Base-by-base conservation (phyloP, 2,888 invertebrate genomes). In the Cephus rjabovi region DNA sequence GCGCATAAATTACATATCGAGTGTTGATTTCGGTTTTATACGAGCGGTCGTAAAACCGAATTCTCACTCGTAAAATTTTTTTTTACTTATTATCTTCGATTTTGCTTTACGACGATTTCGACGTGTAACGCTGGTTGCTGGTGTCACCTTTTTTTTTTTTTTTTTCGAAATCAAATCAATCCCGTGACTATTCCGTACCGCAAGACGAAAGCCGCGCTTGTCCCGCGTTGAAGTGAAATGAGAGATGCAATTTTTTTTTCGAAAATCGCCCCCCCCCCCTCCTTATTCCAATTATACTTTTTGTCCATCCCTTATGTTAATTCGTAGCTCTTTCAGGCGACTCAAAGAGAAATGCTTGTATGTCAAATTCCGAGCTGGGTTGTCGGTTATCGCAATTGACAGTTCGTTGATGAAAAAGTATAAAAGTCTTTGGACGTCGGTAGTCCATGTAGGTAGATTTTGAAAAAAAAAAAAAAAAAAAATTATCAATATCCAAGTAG, bases 1-100 rank as follows among this genome's bases (percentile, higher is more conserved):
- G 23, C 15, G 23, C 6, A 9, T 23, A 56, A 23, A 23, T 2
- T 56, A 23, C 23, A 56, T 15, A 15, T 40, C 56, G 23, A 56
- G 56, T 23, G 56, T 56, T 56, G 56, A 74, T 56, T 77, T 77
- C 74, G 70, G 71, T 77, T 77, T 77, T 77, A 75, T 75, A 31
- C 69, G 74, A 77, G 77, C 77, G 77, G 77, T 77, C 77, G 71
- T 77, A 77, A 77, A 77, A 77, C 31, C 70, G 75, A 75, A 77
- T 75, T 75, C 69, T 75, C 31, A 31, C 75, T 56, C 23, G 56
- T 15, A 4, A 4, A 40, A 4, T 12, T 12, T 37, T 4, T 37
- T 4, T 37, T 37, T 37, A 40, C 23, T 56, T 9, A 40, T 23
- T 40, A 56, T 23, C 15, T 23, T 40, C 15, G 15, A 40, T 9